Conservation (phyloP, 1,140 invertebrate species). For the Medauroidea extradentata region DNA sequence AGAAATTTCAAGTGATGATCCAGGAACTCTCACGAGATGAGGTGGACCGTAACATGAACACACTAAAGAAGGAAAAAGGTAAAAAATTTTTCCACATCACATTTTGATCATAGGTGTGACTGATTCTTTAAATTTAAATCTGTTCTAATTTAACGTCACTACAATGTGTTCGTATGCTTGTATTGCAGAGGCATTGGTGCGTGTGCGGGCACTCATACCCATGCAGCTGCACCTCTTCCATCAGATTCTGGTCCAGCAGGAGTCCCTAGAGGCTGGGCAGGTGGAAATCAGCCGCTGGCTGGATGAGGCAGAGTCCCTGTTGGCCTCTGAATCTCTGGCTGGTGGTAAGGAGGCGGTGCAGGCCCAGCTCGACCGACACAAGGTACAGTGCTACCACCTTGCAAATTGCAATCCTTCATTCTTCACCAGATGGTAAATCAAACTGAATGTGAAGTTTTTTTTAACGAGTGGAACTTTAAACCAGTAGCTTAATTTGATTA, state of each 20-base stretch:
- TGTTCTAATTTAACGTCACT: no score
- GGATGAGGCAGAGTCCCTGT: slow-evolving; percentile 70
- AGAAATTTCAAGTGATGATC: slow-evolving; percentile 85
- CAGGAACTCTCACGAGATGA: slow-evolving; percentile 86
- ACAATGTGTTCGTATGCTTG: background rate
- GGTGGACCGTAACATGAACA: slow-evolving; percentile 84
- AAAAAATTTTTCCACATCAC: background rate
- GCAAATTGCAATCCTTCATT: no score
- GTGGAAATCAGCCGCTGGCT: slow-evolving; percentile 82
- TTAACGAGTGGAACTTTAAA: no score
- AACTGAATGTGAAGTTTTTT: no score
- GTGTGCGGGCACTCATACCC: slow-evolving; percentile 73
- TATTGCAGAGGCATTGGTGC: slow-evolving; percentile 66
- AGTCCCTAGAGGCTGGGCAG: slow-evolving; percentile 82
- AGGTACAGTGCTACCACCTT: no score
- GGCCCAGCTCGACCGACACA: slow-evolving; percentile 73
- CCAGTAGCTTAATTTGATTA: no score
- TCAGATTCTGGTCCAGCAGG: slow-evolving; percentile 83
- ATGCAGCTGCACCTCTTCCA: slow-evolving; percentile 73
- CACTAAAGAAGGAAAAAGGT: slow-evolving; percentile 80
- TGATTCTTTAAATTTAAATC: no score
- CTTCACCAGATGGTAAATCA: no score
- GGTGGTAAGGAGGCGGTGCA: slow-evolving; percentile 70
- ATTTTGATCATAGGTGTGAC: no score
- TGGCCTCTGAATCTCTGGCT: slow-evolving; percentile 57